A percentile compares a stretch with the other conserved stretches of the same genome.
Evolutionary conservation across 2,113 vertebrate species (phyloP).

Genomic region (Pseudolaguvia tuberculata): DNA sequence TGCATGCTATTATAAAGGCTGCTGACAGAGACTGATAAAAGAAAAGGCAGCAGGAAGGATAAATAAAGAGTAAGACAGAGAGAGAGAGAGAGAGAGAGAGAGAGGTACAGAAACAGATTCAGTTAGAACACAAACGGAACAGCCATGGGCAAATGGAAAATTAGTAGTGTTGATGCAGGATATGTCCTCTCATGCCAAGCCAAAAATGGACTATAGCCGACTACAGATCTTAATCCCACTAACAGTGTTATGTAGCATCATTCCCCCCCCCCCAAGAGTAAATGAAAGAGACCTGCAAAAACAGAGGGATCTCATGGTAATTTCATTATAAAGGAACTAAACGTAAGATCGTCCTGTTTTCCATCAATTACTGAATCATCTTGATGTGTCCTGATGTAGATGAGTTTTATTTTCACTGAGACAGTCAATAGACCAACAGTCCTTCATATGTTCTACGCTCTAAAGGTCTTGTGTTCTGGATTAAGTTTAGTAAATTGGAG

Average conservation of each 20-base stretch:
- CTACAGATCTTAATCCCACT: not conserved
- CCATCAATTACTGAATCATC: not conserved
- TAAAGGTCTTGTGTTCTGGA: not conserved
- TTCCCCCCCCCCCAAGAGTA: not conserved
- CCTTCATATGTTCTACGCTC: not conserved
- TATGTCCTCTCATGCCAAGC: slow-evolving; percentile 9
- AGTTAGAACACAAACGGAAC: not conserved
- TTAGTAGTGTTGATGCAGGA: slow-evolving; percentile 9
- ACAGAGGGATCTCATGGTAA: not conserved
- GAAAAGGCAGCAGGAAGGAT: not conserved
- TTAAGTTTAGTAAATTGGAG: too few relatives aligned
- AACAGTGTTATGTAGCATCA: too few relatives aligned
- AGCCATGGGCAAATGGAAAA: slow-evolving; percentile 5
- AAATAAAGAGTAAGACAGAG: not conserved
- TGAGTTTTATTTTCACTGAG: not conserved
- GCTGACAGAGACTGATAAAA: not conserved
- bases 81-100: too few relatives aligned
- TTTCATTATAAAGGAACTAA: not conserved
- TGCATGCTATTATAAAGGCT: not conserved
- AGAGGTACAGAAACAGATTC: not conserved
- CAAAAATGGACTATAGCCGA: not conserved
- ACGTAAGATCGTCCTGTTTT: not conserved
- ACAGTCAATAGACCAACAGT: not conserved
- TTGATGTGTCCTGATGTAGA: not conserved
- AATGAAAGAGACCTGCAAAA: not conserved